Conservation (phyloP, 2,888 invertebrate species). For the Scaeva pyrastri region DNA sequence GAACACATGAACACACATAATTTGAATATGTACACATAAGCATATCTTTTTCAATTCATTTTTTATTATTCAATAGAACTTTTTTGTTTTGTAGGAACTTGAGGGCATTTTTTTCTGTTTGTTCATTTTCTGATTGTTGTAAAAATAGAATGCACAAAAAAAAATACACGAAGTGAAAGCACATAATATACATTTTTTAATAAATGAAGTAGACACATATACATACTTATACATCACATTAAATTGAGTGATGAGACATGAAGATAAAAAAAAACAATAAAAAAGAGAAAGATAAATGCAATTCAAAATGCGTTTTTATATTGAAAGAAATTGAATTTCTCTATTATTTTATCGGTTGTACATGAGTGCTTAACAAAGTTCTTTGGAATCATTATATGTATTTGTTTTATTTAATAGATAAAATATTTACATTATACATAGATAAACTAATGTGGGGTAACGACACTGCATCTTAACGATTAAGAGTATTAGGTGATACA, state of each 20-base stretch:
- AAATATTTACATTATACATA: too few relatives aligned
- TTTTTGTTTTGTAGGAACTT: conserved; percentile 23
- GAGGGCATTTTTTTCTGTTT: conserved; percentile 24
- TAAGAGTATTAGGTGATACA: too few relatives aligned
- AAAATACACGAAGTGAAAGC: conserved; percentile 13
- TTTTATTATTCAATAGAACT: conserved; percentile 37
- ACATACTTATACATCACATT: conserved; percentile 7
- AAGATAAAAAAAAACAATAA: background rate
- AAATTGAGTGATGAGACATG: conserved; percentile 23
- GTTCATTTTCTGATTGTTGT: conserved; percentile 9
- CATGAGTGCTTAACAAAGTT: too few relatives aligned
- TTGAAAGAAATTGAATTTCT: background rate
- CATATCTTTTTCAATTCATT: background rate
- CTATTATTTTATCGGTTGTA: background rate
- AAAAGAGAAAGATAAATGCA: conserved; percentile 3
- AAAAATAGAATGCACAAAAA: background rate
- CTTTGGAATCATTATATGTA: too few relatives aligned
- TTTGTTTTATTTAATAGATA: too few relatives aligned
- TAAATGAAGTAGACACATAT: conserved; percentile 17
- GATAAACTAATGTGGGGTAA: too few relatives aligned
- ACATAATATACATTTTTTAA: conserved; percentile 29
- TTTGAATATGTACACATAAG: background rate
- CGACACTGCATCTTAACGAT: too few relatives aligned
- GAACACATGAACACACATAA: background rate
- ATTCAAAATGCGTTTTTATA: background rate